Conservation (phyloP, 2,797 vertebrate genomes). For the Falco berigora region DNA sequence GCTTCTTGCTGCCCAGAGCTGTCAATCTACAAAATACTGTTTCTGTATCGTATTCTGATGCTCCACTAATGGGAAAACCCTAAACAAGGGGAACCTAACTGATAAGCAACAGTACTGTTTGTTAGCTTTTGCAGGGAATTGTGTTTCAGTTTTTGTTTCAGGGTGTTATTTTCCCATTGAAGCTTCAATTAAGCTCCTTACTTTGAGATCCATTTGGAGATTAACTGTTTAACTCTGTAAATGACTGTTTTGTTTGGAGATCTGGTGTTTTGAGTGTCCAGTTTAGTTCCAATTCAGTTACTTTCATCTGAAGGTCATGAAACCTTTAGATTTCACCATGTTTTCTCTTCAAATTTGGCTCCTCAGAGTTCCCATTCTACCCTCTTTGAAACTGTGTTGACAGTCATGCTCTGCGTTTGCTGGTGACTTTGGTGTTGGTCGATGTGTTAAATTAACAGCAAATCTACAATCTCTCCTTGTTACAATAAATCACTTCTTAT, state of each 20-base stretch:
- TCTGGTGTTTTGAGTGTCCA: not conserved
- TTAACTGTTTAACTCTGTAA: not conserved
- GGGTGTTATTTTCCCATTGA: not conserved
- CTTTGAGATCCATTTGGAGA: not conserved
- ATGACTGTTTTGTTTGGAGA: not conserved
- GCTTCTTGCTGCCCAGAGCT: not conserved
- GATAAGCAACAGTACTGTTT: not conserved
- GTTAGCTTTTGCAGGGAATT: not conserved
- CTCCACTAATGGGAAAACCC: not conserved
- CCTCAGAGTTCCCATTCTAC: not conserved
- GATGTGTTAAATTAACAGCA: not conserved
- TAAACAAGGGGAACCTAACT: not conserved
- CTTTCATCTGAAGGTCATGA: not conserved
- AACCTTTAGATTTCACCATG: not conserved
- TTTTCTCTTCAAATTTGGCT: not conserved
- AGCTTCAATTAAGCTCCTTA: not conserved
- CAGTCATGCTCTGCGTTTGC: not conserved
- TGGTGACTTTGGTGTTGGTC: not conserved
- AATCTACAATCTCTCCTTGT: not conserved
- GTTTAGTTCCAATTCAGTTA: not conserved
- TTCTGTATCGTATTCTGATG: not conserved
- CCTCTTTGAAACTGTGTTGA: not conserved
- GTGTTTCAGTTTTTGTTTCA: not conserved
- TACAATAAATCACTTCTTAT: not conserved
- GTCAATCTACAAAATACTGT: not conserved